Percentiles rank a stretch among this genome's conserved stretches.
Evolutionary conservation across 1,140 invertebrate genomes (phyloP).

Genomic region (Aphaenogaster floridana): DNA sequence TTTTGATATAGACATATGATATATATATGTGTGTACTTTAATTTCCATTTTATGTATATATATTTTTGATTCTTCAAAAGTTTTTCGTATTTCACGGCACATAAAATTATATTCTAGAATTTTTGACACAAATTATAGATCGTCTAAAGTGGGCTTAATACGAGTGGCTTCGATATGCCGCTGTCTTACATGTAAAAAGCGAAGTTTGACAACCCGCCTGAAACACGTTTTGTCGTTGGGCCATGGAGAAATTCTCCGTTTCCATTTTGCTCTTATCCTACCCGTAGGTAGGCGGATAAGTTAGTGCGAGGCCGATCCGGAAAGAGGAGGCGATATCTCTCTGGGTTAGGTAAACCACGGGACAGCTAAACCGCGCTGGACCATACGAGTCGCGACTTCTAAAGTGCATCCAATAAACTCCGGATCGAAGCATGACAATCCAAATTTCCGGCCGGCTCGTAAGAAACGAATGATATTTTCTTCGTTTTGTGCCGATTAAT

Average conservation of each 20-base stretch:
- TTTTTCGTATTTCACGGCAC: not conserved
- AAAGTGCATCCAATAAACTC: conserved; percentile 62
- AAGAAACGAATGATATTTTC: not conserved
- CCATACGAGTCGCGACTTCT: conserved; percentile 42
- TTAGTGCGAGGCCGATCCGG: conserved; percentile 57
- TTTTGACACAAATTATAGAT: not conserved
- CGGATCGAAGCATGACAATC: conserved; percentile 4
- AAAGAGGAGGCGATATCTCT: conserved; percentile 60
- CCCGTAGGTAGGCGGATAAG: conserved; percentile 64
- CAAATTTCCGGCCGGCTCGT: conserved; percentile 34
- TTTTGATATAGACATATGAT: no score
- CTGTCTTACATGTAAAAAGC: conserved; percentile 54
- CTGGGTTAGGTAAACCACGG: conserved; percentile 24
- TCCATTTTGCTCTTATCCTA: conserved; percentile 60
- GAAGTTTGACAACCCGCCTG: conserved; percentile 44
- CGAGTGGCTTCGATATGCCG: conserved; percentile 21
- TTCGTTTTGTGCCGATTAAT: not conserved
- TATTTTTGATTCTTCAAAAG: not conserved
- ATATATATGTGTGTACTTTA: not conserved
- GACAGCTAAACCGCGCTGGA: conserved; percentile 23
- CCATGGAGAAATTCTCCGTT: conserved; percentile 49
- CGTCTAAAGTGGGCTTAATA: not conserved
- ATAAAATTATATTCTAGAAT: conserved; percentile 7
- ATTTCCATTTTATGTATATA: not conserved
- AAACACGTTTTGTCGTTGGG: conserved; percentile 51